phyloP scores from a whole-genome alignment of 2,888 invertebrate genomes.

The Hirtodrosophila cameraria region DNA sequence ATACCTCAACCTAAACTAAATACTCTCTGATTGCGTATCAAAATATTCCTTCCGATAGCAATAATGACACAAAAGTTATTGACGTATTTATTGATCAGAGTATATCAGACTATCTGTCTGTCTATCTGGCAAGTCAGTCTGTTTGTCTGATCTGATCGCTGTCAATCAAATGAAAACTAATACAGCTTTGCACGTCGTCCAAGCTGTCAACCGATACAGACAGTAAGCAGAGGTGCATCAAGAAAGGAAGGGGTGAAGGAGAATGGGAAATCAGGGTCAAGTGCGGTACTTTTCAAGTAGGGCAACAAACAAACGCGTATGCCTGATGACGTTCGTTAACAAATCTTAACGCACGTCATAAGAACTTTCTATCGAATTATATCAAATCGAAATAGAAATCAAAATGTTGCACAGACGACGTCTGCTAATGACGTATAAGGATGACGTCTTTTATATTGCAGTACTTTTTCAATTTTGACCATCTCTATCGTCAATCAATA shows the following conservation, averaged over 20 bases:
- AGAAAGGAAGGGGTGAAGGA: not conserved
- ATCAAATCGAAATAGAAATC: constrained; percentile 3
- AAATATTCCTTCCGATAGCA: too few relatives aligned
- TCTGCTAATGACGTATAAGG: not conserved
- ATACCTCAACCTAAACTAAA: too few relatives aligned
- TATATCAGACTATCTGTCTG: too few relatives aligned
- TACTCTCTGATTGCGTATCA: too few relatives aligned
- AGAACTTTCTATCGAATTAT: not conserved
- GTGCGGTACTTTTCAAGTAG: constrained; percentile 6
- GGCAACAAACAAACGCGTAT: not conserved
- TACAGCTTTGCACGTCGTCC: constrained; percentile 9
- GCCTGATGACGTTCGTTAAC: constrained; percentile 16
- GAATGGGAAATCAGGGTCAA: constrained; percentile 14
- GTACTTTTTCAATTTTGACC: not conserved
- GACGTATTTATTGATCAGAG: too few relatives aligned
- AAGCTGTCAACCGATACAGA: constrained; percentile 28
- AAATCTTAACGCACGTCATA: constrained; percentile 29
- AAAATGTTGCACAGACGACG: constrained; percentile 1
- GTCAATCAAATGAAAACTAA: constrained; percentile 37
- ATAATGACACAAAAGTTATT: constrained; percentile 20
- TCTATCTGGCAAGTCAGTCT: too few relatives aligned
- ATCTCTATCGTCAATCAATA: constrained; percentile 7
- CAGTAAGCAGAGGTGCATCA: not conserved
- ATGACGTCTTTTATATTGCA: constrained; percentile 30
- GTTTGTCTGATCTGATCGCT: constrained; percentile 9